These are phyloP conservation scores for Tenthredo scrophulariae DNA, from an alignment of 2,888 invertebrate species.

Conservation along the genomic window DNA sequence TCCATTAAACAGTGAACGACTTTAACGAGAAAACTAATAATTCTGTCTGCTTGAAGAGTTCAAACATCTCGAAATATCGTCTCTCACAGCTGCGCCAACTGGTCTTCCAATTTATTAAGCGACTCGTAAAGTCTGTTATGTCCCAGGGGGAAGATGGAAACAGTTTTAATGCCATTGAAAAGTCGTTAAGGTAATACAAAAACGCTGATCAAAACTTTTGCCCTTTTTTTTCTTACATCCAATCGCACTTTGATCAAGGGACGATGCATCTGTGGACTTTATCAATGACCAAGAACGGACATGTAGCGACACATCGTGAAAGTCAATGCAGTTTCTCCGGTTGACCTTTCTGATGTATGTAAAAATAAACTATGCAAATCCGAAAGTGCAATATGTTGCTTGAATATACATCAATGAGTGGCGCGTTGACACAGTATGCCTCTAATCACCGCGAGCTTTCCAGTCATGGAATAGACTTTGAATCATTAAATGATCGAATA, in stretches of 20 bases:
- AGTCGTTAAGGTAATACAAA: conserved; percentile 27
- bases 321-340: conserved; percentile 47
- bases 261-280: not conserved
- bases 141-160: conserved; percentile 10
- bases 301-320: conserved; percentile 18
- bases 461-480: not conserved
- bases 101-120: conserved; percentile 31
- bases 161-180: conserved; percentile 36
- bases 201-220: not conserved
- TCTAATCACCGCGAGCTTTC: not conserved
- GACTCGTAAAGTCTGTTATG: conserved; percentile 27
- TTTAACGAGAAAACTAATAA: conserved; percentile 11
- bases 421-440: not conserved
- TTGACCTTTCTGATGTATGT: conserved; percentile 21
- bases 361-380: conserved; percentile 21
- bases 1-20: not conserved
- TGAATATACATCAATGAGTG: conserved; percentile 22
- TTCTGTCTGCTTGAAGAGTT: conserved; percentile 16
- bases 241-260: conserved; percentile 18
- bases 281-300: not conserved
- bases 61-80: conserved; percentile 31
- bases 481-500: not conserved
- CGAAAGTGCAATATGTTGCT: conserved; percentile 23
- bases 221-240: not conserved
- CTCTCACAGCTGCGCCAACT: conserved; percentile 16